These are phyloP conservation scores for Trichogramma pretiosum DNA, from an alignment of 1,140 invertebrate species.

Conservation along the genomic window DNA sequence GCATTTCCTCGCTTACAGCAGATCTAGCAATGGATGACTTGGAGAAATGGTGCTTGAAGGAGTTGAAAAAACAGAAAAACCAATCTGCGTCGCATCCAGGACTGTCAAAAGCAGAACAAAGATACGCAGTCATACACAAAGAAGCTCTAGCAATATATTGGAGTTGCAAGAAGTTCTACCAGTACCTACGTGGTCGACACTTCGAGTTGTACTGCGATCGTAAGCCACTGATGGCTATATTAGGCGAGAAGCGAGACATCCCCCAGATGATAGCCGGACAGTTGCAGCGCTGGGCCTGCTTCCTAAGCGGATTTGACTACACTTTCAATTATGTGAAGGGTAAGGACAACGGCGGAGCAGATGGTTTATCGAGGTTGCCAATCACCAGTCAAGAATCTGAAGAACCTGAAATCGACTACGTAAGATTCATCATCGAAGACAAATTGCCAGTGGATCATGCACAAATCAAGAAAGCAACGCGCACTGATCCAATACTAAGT, in stretches of 20 bases:
- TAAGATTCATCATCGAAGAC: conserved; percentile 23
- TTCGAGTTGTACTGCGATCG: conserved; percentile 41
- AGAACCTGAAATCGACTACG: conserved; percentile 16
- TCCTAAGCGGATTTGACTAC: conserved; percentile 29
- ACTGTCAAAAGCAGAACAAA: conserved; percentile 34
- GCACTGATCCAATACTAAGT: conserved; percentile 18
- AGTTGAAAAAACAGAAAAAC: conserved; percentile 26
- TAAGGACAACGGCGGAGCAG: conserved; percentile 22
- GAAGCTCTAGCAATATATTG: conserved; percentile 47
- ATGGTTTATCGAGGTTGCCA: conserved; percentile 30
- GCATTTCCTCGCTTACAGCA: too few relatives aligned
- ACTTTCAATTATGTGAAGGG: conserved; percentile 26
- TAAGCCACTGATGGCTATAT: conserved; percentile 35
- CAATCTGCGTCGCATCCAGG: conserved; percentile 39
- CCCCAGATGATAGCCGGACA: conserved; percentile 27
- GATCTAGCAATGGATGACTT: too few relatives aligned
- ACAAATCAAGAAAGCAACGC: conserved; percentile 17
- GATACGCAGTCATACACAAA: conserved; percentile 47
- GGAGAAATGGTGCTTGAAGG: too few relatives aligned
- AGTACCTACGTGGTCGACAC: conserved; percentile 40
- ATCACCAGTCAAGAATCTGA: conserved; percentile 13
- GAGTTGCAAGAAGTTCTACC: conserved; percentile 44
- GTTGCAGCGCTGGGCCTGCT: conserved; percentile 28
- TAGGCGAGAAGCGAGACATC: conserved; percentile 28
- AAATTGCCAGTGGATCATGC: conserved; percentile 18